Evolutionary conservation across 2,113 vertebrate species (phyloP).

Genomic region (Todiramphus saurophagus): DNA sequence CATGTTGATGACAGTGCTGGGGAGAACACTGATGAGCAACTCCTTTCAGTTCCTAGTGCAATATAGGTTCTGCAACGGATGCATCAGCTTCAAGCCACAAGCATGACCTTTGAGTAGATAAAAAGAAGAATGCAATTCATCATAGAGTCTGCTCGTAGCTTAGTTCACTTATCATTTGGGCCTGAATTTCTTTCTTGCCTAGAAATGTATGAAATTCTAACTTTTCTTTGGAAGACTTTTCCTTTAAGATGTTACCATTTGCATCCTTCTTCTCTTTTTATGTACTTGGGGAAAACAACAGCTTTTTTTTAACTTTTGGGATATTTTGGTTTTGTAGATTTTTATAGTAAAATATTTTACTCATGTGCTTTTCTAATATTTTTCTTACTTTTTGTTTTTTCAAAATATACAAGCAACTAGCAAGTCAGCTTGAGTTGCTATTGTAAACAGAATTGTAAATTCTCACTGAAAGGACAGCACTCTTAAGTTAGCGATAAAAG

Average conservation of each 20-base stretch:
- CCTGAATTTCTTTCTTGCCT: not conserved
- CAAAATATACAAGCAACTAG: not conserved
- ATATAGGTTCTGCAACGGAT: not conserved
- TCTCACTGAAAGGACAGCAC: not conserved
- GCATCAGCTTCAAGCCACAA: not conserved
- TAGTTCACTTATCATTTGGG: not conserved
- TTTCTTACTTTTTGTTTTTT: not conserved
- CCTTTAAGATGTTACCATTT: not conserved
- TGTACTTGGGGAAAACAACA: not conserved
- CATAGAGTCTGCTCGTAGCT: not conserved
- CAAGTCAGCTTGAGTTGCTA: not conserved
- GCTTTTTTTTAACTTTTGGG: not conserved
- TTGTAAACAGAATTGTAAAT: not conserved
- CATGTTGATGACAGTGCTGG: not conserved
- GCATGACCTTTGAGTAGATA: not conserved
- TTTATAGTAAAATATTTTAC: not conserved
- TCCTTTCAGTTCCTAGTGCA: not conserved
- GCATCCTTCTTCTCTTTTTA: not conserved
- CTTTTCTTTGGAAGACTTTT: not conserved
- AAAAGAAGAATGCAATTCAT: not conserved
- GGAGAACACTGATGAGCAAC: not conserved
- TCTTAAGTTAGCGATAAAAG: not conserved
- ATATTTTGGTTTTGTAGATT: not conserved
- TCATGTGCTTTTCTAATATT: not conserved
- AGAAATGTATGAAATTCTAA: not conserved